A percentile compares a stretch with the other conserved stretches of the same genome.
Evolutionary conservation across 2,797 vertebrate genomes (phyloP).

Genomic region (Sylvilagus floridanus): DNA sequence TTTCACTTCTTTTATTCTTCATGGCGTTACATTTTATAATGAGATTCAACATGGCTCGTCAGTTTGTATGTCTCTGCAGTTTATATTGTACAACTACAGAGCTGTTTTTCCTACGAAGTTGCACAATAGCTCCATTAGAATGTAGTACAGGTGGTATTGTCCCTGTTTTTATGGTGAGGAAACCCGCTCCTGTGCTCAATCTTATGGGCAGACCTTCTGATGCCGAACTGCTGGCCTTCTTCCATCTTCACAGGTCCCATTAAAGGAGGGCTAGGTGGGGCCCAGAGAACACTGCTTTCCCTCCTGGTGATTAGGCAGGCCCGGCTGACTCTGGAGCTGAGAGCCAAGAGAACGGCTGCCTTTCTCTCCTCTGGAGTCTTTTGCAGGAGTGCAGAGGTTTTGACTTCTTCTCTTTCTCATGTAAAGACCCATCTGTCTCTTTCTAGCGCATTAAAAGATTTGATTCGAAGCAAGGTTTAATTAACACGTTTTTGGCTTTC

Average conservation of each 20-base stretch:
- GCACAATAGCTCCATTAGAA: conserved; percentile 13
- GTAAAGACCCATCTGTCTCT: background rate
- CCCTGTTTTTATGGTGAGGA: conserved; percentile 38
- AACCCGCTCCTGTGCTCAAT: conserved; percentile 22
- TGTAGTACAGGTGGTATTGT: conserved; percentile 5
- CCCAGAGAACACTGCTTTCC: conserved; percentile 31
- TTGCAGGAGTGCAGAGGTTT: conserved; percentile 47
- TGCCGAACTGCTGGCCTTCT: conserved; percentile 37
- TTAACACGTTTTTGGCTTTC: background rate
- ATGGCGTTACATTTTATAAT: conserved; percentile 61
- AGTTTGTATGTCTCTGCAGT: conserved; percentile 35
- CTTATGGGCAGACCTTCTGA: conserved; percentile 16
- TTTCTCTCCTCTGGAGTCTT: conserved; percentile 1
- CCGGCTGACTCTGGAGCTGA: conserved; percentile 51
- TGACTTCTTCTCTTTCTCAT: conserved; percentile 2
- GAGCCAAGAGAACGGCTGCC: background rate
- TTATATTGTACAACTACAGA: conserved; percentile 29
- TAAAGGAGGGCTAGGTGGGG: conserved; percentile 53
- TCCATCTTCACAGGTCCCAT: conserved; percentile 44
- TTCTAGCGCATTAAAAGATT: background rate
- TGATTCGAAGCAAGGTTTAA: conserved; percentile 53
- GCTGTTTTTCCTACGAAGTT: background rate
- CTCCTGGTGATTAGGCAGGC: conserved; percentile 34
- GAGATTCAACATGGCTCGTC: conserved; percentile 27
- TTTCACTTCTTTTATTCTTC: conserved; percentile 62